Percentiles rank a stretch among this genome's conserved stretches.
Conservation (phyloP, 2,888 invertebrate species). For the Drosophila buzzatii region DNA sequence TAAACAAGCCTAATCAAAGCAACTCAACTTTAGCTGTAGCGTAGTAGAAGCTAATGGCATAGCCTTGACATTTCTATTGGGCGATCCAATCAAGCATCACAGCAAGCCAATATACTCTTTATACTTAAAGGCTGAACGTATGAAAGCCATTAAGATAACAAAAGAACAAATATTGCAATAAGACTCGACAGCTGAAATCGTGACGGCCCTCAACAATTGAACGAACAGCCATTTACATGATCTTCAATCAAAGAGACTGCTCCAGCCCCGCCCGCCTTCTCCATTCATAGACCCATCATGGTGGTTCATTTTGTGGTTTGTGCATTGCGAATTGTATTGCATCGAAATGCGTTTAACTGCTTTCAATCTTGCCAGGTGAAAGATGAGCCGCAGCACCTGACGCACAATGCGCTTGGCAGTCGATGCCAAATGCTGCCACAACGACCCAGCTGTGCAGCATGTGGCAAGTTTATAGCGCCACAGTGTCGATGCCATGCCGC, state of each 20-base stretch:
- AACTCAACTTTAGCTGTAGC: not conserved
- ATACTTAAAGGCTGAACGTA: slow-evolving; percentile 15
- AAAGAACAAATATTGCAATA: slow-evolving; percentile 50
- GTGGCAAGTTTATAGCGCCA: slow-evolving; percentile 37
- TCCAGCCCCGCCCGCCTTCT: not conserved
- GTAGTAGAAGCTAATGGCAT: not conserved
- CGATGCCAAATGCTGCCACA: slow-evolving; percentile 13
- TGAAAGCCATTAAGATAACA: slow-evolving; percentile 54
- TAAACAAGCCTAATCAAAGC: not conserved
- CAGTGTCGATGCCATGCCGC: slow-evolving; percentile 14
- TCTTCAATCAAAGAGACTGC: slow-evolving; percentile 53
- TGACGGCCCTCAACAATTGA: slow-evolving; percentile 65
- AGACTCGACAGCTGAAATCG: slow-evolving; percentile 36
- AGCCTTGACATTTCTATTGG: not conserved
- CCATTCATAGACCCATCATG: not conserved
- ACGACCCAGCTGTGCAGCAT: slow-evolving; percentile 40
- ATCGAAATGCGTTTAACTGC: slow-evolving; percentile 18
- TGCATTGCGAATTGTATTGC: slow-evolving; percentile 23
- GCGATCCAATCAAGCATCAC: not conserved
- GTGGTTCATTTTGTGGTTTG: slow-evolving; percentile 34
- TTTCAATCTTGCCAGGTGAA: slow-evolving; percentile 65
- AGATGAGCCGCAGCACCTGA: slow-evolving; percentile 63
- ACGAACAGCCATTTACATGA: slow-evolving; percentile 54
- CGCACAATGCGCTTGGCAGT: slow-evolving; percentile 58
- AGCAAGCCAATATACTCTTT: not conserved